These are phyloP conservation scores for Caenorhabditis sp. DNA, from an alignment of 2,888 invertebrate genomes.

Conservation along the genomic window DNA sequence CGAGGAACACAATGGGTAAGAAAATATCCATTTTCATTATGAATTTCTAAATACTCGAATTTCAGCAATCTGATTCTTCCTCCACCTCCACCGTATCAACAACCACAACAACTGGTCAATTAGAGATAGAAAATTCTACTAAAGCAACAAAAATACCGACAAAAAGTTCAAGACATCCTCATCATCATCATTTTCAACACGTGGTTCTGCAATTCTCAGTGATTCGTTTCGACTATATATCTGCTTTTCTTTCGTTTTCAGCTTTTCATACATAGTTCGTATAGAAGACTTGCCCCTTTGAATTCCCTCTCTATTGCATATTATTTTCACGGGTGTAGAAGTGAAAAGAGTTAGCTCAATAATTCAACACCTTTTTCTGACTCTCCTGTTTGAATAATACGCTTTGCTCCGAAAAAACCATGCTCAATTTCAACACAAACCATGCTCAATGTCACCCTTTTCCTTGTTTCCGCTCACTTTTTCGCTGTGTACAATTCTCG, in stretches of 20 bases:
- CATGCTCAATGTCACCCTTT: conserved; percentile 21
- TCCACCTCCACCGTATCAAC: conserved; percentile 67
- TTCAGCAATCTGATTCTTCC: conserved; percentile 63
- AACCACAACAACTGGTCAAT: conserved; percentile 65
- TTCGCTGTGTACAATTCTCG: conserved; percentile 21
- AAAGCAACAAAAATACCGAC: conserved; percentile 23
- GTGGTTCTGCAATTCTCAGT: conserved; percentile 66
- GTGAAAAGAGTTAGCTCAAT: conserved; percentile 10
- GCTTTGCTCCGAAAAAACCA: conserved; percentile 13
- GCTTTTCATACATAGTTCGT: conserved; percentile 33
- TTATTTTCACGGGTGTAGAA: conserved; percentile 44
- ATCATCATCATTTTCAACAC: conserved; percentile 55
- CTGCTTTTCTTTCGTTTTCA: conserved; percentile 15
- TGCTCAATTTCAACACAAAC: conserved; percentile 12
- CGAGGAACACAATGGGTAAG: conserved; percentile 60
- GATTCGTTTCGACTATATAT: conserved; percentile 43
- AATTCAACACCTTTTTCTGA: conserved; percentile 5
- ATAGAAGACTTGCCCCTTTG: conserved; percentile 46
- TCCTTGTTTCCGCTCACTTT: conserved; percentile 16
- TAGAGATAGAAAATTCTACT: conserved; percentile 17
- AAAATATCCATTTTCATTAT: neutral
- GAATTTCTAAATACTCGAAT: neutral
- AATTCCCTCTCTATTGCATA: conserved; percentile 16
- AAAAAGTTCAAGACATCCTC: conserved; percentile 49
- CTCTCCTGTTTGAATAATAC: conserved; percentile 37